These are phyloP conservation scores for Ariolimax columbianus DNA, from an alignment of 2,888 invertebrate genomes.

Conservation along the genomic window DNA sequence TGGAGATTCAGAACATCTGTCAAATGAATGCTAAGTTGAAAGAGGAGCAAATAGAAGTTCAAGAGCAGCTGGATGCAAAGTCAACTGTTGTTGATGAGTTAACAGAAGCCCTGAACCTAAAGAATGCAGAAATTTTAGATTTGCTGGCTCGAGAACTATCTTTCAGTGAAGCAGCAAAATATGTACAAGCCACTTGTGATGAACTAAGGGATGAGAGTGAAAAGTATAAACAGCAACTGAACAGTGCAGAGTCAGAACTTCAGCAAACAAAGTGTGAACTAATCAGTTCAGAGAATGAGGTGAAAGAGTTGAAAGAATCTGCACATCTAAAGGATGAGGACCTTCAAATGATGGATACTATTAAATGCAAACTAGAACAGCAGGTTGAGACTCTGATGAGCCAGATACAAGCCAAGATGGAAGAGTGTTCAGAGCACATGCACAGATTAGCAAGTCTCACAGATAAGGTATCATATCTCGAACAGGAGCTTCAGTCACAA, in stretches of 20 bases:
- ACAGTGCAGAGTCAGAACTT: not conserved
- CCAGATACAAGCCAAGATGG: not conserved
- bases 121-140: not conserved
- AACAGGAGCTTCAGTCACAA: not conserved
- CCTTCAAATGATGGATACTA: not conserved
- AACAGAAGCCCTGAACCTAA: not conserved
- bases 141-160: not conserved
- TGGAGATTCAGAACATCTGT: not conserved
- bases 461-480: not conserved
- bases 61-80: not conserved
- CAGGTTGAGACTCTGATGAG: conserved; percentile 4
- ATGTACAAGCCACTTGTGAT: not conserved
- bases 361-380: not conserved
- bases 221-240: not conserved
- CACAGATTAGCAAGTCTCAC: not conserved
- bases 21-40: not conserved
- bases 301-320: not conserved
- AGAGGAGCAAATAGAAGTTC: not conserved
- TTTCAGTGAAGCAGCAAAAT: not conserved
- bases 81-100: not conserved
- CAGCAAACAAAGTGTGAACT: not conserved
- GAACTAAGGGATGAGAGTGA: not conserved
- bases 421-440: not conserved
- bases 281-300: not conserved
- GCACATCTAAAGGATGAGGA: not conserved